These are phyloP conservation scores for Serranus cabrilla DNA, from an alignment of 2,797 vertebrate species.

Conservation along the genomic window DNA sequence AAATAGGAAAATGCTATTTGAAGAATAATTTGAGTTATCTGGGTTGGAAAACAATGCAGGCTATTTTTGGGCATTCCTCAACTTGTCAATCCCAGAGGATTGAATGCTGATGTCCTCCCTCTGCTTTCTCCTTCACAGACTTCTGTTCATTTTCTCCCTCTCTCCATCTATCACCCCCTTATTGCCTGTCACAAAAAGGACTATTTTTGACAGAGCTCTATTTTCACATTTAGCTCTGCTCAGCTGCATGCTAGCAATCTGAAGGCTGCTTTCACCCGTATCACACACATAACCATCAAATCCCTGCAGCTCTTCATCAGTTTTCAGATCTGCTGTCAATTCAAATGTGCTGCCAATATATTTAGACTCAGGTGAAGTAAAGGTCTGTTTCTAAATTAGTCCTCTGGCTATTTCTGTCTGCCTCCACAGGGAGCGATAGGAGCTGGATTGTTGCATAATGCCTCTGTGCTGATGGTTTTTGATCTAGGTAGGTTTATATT, in stretches of 20 bases:
- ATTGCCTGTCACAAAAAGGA: conserved; percentile 60
- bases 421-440: conserved; percentile 10
- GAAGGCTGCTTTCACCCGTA: conserved; percentile 46
- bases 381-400: conserved; percentile 68
- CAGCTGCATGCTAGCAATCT: conserved; percentile 16
- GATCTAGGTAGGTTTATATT: conserved; percentile 70
- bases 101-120: conserved; percentile 51
- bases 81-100: conserved; percentile 60
- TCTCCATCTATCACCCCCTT: conserved; percentile 52
- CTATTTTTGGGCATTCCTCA: conserved; percentile 66
- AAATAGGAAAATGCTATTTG: conserved; percentile 55
- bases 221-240: conserved; percentile 68
- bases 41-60: conserved; percentile 60
- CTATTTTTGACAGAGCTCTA: conserved; percentile 69
- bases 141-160: conserved; percentile 46
- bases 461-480: conserved; percentile 48
- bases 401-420: conserved; percentile 64
- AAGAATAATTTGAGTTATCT: conserved; percentile 64
- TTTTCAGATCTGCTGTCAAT: conserved; percentile 56
- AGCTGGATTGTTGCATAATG: conserved; percentile 61
- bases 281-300: conserved; percentile 36
- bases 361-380: conserved; percentile 71
- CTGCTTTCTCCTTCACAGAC: conserved; percentile 37
- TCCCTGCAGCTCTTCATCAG: conserved; percentile 16
- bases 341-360: conserved; percentile 52